A percentile compares a stretch with the other conserved stretches of the same genome.
These are phyloP conservation scores for Amphibalanus amphitrite DNA, from an alignment of 1,140 invertebrate species.

Conservation along the genomic window DNA sequence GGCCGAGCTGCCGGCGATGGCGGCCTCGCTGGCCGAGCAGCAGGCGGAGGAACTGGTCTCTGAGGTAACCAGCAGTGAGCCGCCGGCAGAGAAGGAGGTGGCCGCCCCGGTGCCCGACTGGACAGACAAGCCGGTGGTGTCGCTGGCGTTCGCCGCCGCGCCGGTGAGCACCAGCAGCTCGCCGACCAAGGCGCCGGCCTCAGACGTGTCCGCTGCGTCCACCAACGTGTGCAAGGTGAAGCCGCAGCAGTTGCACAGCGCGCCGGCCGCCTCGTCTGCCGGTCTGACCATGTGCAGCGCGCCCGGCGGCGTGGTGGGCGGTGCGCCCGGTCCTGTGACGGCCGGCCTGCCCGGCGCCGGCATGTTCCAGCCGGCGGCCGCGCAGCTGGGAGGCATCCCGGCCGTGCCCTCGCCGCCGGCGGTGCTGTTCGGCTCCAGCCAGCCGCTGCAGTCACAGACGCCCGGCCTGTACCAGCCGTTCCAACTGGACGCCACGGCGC, in stretches of 20 bases:
- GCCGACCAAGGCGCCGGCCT: neutral
- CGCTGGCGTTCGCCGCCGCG: neutral
- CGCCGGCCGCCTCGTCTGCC: constrained; percentile 29
- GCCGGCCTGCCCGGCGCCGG: constrained; percentile 18
- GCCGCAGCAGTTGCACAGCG: constrained; percentile 42
- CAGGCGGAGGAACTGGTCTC: neutral
- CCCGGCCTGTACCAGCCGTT: constrained; percentile 56
- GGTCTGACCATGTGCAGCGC: constrained; percentile 25
- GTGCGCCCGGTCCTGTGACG: constrained; percentile 15
- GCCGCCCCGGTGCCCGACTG: neutral
- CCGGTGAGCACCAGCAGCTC: too few species aligned
- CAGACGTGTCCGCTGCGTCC: constrained; percentile 29
- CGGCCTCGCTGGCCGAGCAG: neutral
- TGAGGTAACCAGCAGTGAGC: neutral
- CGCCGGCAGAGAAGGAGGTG: neutral
- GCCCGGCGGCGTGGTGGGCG: constrained; percentile 19
- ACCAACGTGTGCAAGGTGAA: constrained; percentile 58
- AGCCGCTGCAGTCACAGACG: constrained; percentile 50
- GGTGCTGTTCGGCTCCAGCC: constrained; percentile 41
- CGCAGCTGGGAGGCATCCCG: constrained; percentile 54
- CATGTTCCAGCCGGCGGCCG: constrained; percentile 36
- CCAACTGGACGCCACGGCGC: constrained; percentile 33
- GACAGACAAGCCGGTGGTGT: neutral
- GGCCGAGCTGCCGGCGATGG: constrained; percentile 21
- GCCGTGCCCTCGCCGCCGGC: constrained; percentile 65